Conservation (phyloP, 2,797 vertebrate species). For the Pelobates cultripes region DNA sequence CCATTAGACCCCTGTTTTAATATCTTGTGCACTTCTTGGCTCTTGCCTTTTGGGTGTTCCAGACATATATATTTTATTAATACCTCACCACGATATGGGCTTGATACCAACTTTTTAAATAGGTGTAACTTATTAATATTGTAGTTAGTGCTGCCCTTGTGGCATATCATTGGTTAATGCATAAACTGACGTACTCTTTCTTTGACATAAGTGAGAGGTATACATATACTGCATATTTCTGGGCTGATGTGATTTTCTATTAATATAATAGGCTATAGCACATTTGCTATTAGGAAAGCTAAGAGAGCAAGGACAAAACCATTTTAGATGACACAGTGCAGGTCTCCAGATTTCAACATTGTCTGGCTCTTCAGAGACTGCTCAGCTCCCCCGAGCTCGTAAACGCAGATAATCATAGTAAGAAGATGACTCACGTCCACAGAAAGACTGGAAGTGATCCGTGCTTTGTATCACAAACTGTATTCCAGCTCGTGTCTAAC, state of each 20-base stretch:
- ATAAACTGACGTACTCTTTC: no score
- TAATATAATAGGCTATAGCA: not conserved
- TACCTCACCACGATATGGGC: no score
- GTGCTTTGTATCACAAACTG: not conserved
- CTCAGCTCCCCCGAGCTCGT: not conserved
- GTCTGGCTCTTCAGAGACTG: not conserved
- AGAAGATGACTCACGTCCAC: not conserved
- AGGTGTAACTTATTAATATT: no score
- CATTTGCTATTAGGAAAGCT: not conserved
- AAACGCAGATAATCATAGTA: not conserved
- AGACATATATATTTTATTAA: no score
- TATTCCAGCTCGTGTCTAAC: not conserved
- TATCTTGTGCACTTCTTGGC: no score
- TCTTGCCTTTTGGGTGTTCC: no score
- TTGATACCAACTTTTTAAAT: no score
- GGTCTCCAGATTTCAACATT: not conserved
- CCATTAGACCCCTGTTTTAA: no score
- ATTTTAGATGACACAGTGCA: constrained; percentile 1
- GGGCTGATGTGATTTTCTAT: not conserved
- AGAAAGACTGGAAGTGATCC: not conserved
- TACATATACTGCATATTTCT: not conserved
- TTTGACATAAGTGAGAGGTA: no score
- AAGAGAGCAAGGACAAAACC: not conserved
- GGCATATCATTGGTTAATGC: no score
- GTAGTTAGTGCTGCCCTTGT: no score